Percentiles rank a stretch among this genome's conserved stretches.
These are phyloP conservation scores for Pardalotus punctatus DNA, from an alignment of 2,113 vertebrate species.

Conservation along the genomic window DNA sequence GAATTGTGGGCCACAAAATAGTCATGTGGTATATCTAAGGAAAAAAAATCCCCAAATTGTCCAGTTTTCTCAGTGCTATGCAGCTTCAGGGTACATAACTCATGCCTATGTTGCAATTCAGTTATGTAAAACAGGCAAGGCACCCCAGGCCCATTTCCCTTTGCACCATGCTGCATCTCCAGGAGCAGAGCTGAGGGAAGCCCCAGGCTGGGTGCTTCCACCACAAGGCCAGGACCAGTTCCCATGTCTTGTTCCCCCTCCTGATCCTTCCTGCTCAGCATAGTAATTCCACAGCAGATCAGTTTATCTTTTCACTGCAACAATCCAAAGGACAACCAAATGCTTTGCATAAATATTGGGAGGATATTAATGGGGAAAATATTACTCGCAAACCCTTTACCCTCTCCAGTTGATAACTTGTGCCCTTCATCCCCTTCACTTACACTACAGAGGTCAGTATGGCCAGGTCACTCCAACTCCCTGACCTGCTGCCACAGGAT, in stretches of 20 bases:
- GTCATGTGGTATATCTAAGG: background rate
- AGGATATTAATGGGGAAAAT: background rate
- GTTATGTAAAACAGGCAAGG: background rate
- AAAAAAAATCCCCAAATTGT: background rate
- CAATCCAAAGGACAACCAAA: background rate
- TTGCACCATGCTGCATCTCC: background rate
- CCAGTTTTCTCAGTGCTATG: background rate
- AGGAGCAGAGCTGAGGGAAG: background rate
- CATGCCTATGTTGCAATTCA: background rate
- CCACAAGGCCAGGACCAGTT: fast-evolving
- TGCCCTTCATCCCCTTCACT: background rate
- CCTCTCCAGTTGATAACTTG: background rate
- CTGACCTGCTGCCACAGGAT: background rate
- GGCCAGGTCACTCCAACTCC: background rate
- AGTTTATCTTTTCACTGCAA: background rate
- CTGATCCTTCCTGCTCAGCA: background rate
- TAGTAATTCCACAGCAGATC: background rate
- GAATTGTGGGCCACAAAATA: background rate
- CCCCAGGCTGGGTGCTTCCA: background rate
- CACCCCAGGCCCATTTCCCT: background rate
- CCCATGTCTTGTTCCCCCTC: fast-evolving
- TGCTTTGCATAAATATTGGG: background rate
- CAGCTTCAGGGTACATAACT: background rate
- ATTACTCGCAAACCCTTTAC: background rate
- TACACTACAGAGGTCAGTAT: background rate